These are phyloP conservation scores for Blastomussa wellsi DNA, from an alignment of 92 coral and sea anemone species.

Conservation along the genomic window DNA sequence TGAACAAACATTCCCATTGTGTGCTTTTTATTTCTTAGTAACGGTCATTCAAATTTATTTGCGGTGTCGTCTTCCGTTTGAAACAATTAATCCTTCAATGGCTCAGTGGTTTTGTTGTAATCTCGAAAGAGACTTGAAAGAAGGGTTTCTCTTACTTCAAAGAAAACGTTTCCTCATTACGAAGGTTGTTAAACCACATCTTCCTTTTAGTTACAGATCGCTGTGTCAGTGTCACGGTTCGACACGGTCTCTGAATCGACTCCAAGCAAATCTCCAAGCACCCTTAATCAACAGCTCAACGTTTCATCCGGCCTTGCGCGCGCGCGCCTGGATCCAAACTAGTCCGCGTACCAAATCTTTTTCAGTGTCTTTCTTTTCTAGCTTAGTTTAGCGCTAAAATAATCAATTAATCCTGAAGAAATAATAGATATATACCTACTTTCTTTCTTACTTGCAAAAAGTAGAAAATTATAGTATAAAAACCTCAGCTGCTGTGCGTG, in stretches of 20 bases:
- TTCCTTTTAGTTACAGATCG: background rate
- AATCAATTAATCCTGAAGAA: background rate
- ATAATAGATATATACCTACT: background rate
- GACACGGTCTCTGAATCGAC: background rate
- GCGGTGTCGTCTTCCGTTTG: background rate
- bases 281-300: too few relatives aligned
- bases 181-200: background rate
- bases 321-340: background rate
- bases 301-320: background rate
- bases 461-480: too few relatives aligned
- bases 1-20: conserved; percentile 34
- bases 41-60: conserved; percentile 6
- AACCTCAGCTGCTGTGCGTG: background rate
- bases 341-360: too few relatives aligned
- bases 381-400: background rate
- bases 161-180: background rate
- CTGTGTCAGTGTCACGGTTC: background rate
- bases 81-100: conserved; percentile 6
- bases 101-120: background rate
- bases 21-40: conserved; percentile 9
- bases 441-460: too few relatives aligned
- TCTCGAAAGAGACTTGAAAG: background rate
- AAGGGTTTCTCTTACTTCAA: background rate
- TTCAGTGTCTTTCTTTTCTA: too few relatives aligned
- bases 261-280: background rate